Evolutionary conservation across 2,113 vertebrate species (phyloP).

Genomic region (Maccullochella peelii): DNA sequence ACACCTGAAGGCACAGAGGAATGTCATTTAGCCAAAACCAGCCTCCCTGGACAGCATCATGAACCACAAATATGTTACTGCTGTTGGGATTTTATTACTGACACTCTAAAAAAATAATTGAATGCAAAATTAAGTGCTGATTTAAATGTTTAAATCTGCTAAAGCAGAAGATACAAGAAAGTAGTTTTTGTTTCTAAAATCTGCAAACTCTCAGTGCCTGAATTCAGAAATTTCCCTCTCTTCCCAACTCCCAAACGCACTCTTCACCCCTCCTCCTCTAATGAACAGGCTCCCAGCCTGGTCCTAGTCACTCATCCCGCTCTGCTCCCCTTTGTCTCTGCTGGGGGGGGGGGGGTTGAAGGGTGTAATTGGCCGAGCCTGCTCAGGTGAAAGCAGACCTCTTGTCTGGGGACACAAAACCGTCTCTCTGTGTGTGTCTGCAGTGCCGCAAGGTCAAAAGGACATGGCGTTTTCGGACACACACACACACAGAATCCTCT

Average conservation of each 20-base stretch:
- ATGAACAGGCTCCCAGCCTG: slow-evolving; percentile 44
- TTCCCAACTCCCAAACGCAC: neutral
- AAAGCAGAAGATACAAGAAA: neutral
- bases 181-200: neutral
- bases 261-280: slow-evolving; percentile 53
- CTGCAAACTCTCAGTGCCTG: neutral
- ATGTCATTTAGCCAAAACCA: slow-evolving; percentile 12
- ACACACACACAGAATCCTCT: slow-evolving; percentile 62
- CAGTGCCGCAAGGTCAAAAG: slow-evolving; percentile 77
- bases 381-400: slow-evolving; percentile 82
- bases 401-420: slow-evolving; percentile 82
- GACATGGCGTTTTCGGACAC: slow-evolving; percentile 61
- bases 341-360: slow-evolving; percentile 18
- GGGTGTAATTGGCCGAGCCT: slow-evolving; percentile 70
- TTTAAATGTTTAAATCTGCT: neutral
- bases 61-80: neutral
- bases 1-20: slow-evolving; percentile 22
- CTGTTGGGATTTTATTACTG: neutral
- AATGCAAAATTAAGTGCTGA: neutral
- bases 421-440: slow-evolving; percentile 77
- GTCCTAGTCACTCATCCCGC: slow-evolving; percentile 71
- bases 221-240: neutral
- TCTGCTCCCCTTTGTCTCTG: slow-evolving; percentile 70
- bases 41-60: neutral
- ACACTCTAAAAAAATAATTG: neutral